Evolutionary conservation across 2,797 vertebrate species (phyloP).

Genomic region (Pseudochirops cupreus): DNA sequence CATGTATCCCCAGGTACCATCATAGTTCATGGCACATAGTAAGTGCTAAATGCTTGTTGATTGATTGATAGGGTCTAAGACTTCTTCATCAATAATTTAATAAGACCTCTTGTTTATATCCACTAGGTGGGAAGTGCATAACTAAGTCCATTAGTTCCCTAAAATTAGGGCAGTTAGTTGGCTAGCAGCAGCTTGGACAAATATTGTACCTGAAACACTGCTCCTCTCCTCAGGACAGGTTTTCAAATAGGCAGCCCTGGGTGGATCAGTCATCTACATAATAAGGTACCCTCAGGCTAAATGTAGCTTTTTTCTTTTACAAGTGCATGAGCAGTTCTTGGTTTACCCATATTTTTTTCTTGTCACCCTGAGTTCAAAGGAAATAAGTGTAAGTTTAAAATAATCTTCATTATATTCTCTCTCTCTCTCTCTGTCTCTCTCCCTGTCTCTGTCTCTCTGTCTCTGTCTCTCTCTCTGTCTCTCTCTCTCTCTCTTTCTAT

Average conservation of each 20-base stretch:
- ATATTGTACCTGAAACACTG: neutral
- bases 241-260: neutral
- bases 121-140: neutral
- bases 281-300: neutral
- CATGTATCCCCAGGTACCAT: neutral
- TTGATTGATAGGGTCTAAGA: neutral
- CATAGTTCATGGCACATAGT: neutral
- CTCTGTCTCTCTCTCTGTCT: neutral
- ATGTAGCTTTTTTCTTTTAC: neutral
- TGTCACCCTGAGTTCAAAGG: neutral
- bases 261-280: neutral
- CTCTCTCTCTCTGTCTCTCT: too few relatives aligned
- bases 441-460: too few relatives aligned
- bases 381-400: neutral
- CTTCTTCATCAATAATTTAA: neutral
- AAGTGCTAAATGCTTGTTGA: neutral
- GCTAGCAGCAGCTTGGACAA: neutral
- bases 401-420: neutral
- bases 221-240: neutral
- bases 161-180: neutral
- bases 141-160: neutral
- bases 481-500: too few relatives aligned
- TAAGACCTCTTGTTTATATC: neutral
- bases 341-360: neutral
- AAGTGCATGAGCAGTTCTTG: neutral